Conservation (phyloP, 2,797 vertebrate genomes). For the Epinephelus malabaricus region DNA sequence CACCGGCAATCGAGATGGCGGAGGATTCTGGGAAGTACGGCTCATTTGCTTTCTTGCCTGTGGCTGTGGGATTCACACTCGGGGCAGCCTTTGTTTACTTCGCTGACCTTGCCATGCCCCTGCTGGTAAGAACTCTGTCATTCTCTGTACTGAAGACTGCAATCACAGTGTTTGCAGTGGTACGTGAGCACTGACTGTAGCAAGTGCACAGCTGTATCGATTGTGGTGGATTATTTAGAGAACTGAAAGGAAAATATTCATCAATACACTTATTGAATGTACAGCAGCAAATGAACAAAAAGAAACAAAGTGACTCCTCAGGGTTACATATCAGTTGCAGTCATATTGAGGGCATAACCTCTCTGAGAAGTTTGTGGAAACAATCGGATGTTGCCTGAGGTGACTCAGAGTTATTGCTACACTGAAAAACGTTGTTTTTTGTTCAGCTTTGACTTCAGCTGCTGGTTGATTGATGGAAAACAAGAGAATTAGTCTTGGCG, state of each 20-base stretch:
- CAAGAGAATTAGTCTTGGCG: background rate
- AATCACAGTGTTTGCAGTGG: background rate
- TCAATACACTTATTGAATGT: too few species aligned
- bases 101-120: constrained; percentile 90
- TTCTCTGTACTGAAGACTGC: background rate
- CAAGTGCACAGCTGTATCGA: background rate
- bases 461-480: constrained; percentile 35
- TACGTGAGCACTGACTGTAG: background rate
- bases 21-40: constrained; percentile 92
- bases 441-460: constrained; percentile 2
- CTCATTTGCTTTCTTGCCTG: constrained; percentile 91
- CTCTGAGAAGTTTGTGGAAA: background rate
- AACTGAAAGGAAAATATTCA: background rate
- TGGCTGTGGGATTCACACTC: constrained; percentile 91
- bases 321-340: too few species aligned
- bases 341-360: background rate
- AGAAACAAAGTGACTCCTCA: too few species aligned
- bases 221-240: background rate
- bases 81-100: constrained; percentile 94
- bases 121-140: constrained; percentile 87
- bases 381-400: background rate
- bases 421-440: background rate
- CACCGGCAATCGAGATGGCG: constrained; percentile 94
- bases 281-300: background rate
- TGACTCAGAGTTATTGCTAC: background rate